A percentile compares a stretch with the other conserved stretches of the same genome.
These are phyloP conservation scores for Diprion similis DNA, from an alignment of 1,140 invertebrate species.

Conservation along the genomic window DNA sequence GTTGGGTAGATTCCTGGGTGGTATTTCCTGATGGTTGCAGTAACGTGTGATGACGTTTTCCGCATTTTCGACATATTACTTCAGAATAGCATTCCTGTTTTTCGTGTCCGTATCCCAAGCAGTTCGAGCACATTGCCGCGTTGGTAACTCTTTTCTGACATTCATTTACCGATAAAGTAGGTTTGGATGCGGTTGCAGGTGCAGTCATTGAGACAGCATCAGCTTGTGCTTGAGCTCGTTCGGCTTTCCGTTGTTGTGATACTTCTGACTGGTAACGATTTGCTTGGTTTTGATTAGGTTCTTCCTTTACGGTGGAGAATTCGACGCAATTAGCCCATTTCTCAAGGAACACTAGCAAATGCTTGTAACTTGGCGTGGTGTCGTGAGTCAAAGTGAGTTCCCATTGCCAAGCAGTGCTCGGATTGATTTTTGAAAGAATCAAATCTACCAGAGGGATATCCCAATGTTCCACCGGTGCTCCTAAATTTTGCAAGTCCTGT, in stretches of 20 bases:
- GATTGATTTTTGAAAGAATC: constrained; percentile 19
- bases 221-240: not conserved
- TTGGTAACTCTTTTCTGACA: not conserved
- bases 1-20: not conserved
- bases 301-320: not conserved
- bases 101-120: constrained; percentile 3
- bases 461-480: constrained; percentile 27
- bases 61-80: not conserved
- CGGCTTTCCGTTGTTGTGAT: too few relatives aligned
- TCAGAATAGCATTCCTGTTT: not conserved
- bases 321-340: constrained; percentile 8
- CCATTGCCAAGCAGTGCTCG: constrained; percentile 15
- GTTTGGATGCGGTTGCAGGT: not conserved
- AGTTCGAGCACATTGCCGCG: not conserved
- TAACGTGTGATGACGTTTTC: not conserved
- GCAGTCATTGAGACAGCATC: too few relatives aligned
- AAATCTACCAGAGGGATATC: constrained; percentile 28
- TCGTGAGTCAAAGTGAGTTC: constrained; percentile 11
- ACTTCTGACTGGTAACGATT: too few relatives aligned
- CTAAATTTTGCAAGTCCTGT: constrained; percentile 25
- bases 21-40: not conserved
- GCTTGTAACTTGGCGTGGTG: constrained; percentile 13
- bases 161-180: not conserved
- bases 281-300: not conserved
- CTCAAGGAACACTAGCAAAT: constrained; percentile 19